Evolutionary conservation across 1,140 invertebrate genomes (phyloP).

Genomic region (Danaus melanippus): DNA sequence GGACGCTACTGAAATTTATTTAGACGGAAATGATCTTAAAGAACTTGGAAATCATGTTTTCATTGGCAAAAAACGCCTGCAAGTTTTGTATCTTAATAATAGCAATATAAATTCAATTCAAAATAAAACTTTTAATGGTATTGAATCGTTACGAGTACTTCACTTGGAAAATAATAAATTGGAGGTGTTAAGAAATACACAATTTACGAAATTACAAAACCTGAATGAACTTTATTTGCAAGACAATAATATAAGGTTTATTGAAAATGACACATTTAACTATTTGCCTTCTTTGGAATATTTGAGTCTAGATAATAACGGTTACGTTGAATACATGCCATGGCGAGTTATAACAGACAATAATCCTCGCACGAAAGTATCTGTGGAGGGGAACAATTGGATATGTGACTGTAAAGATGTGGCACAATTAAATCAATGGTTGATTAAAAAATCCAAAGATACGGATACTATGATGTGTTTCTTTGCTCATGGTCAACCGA

Average conservation of each 20-base stretch:
- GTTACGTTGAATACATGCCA: slow-evolving; percentile 82
- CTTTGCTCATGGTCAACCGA: slow-evolving; percentile 57
- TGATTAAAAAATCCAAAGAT: slow-evolving; percentile 68
- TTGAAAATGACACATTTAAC: slow-evolving; percentile 84
- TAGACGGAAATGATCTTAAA: slow-evolving; percentile 88
- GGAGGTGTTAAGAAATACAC: slow-evolving; percentile 81
- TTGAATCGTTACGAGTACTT: slow-evolving; percentile 80
- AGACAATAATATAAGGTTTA: slow-evolving; percentile 81
- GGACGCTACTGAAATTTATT: slow-evolving; percentile 91
- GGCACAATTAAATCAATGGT: slow-evolving; percentile 77
- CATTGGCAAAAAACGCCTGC: slow-evolving; percentile 88
- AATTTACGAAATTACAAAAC: slow-evolving; percentile 81
- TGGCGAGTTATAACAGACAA: slow-evolving; percentile 76
- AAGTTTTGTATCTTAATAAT: slow-evolving; percentile 87
- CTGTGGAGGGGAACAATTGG: slow-evolving; percentile 81
- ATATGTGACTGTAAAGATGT: slow-evolving; percentile 80
- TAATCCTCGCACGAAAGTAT: slow-evolving; percentile 73
- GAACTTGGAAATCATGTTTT: slow-evolving; percentile 89
- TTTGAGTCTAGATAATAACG: slow-evolving; percentile 85
- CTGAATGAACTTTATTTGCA: slow-evolving; percentile 87
- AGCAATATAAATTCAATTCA: slow-evolving; percentile 84
- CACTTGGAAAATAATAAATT: slow-evolving; percentile 88
- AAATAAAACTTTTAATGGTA: slow-evolving; percentile 89
- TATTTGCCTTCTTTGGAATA: slow-evolving; percentile 82
- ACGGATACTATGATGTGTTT: slow-evolving; percentile 66